These are phyloP conservation scores for Larimichthys polyactis DNA, from an alignment of 2,113 vertebrate species.

Conservation along the genomic window DNA sequence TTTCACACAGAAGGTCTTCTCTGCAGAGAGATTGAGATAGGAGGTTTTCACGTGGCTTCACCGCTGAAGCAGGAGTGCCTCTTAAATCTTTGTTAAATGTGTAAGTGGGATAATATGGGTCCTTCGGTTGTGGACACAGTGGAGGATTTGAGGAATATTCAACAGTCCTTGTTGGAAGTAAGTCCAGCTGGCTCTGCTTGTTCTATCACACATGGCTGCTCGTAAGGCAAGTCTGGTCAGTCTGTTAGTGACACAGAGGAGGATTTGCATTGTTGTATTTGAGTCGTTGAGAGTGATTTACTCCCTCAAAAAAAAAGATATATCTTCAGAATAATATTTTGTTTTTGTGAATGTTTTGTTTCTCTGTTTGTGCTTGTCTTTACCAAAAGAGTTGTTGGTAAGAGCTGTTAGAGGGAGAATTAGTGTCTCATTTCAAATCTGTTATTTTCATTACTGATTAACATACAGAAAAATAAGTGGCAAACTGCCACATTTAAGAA, in stretches of 20 bases:
- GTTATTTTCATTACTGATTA: not conserved
- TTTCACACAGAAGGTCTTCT: slow-evolving; percentile 57
- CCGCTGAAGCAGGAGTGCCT: slow-evolving; percentile 29
- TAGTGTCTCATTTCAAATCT: no score
- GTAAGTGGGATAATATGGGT: slow-evolving; percentile 64
- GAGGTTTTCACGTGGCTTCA: slow-evolving; percentile 27
- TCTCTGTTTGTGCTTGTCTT: slow-evolving; percentile 1
- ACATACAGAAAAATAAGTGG: not conserved
- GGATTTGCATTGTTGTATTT: slow-evolving; percentile 24
- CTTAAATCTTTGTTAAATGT: slow-evolving; percentile 51
- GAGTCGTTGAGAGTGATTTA: not conserved
- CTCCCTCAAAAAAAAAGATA: not conserved
- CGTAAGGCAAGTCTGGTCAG: slow-evolving; percentile 26
- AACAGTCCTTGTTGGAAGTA: slow-evolving; percentile 82
- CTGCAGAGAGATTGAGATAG: slow-evolving; percentile 33
- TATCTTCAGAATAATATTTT: not conserved
- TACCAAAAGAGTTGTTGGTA: not conserved
- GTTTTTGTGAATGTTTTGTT: slow-evolving; percentile 1
- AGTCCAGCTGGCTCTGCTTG: slow-evolving; percentile 67
- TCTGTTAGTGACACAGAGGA: slow-evolving; percentile 26
- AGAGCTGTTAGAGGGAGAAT: no score
- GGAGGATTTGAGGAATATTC: slow-evolving; percentile 81
- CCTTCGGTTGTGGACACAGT: slow-evolving; percentile 75
- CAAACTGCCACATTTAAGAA: not conserved
- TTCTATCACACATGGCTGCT: slow-evolving; percentile 25